These are phyloP conservation scores for Margarornis squamiger DNA, from an alignment of 2,797 vertebrate species.

Conservation along the genomic window DNA sequence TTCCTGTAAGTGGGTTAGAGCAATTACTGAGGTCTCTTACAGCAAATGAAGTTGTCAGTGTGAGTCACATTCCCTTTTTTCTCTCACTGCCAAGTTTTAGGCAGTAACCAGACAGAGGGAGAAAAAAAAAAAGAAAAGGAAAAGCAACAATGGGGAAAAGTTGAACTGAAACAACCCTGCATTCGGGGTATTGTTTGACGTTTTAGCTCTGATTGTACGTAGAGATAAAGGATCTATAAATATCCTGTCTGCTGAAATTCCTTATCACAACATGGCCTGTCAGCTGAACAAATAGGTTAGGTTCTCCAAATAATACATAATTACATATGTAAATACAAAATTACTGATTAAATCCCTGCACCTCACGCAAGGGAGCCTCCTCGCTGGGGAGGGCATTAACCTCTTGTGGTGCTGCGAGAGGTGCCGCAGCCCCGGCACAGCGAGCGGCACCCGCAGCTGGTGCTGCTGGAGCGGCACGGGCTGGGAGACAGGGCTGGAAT, in stretches of 20 bases:
- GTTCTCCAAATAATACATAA: conserved; percentile 15
- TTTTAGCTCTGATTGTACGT: conserved; percentile 40
- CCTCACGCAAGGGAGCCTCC: not conserved
- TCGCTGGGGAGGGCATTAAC: not conserved
- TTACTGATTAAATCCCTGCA: not conserved
- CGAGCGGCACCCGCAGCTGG: not conserved
- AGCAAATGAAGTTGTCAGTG: conserved; percentile 59
- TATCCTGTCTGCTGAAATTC: conserved; percentile 64
- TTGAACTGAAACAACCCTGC: conserved; percentile 60
- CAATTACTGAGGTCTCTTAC: conserved; percentile 64
- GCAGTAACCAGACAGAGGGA: conserved; percentile 31
- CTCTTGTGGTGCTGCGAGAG: not conserved
- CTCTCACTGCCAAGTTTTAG: conserved; percentile 59
- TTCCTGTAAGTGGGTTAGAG: conserved; percentile 63
- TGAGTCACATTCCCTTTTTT: conserved; percentile 65
- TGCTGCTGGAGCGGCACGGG: not conserved
- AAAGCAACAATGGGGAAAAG: conserved; percentile 61
- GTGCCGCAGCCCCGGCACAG: not conserved
- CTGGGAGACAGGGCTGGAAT: not conserved
- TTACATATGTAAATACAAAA: conserved; percentile 41
- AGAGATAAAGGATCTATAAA: conserved; percentile 65
- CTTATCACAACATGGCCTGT: conserved; percentile 32
- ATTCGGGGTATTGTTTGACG: conserved; percentile 47
- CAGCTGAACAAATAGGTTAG: conserved; percentile 59
- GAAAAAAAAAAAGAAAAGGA: not conserved